Evolutionary conservation across 2,888 invertebrate species (phyloP).

Genomic region (Mythimna pallens): DNA sequence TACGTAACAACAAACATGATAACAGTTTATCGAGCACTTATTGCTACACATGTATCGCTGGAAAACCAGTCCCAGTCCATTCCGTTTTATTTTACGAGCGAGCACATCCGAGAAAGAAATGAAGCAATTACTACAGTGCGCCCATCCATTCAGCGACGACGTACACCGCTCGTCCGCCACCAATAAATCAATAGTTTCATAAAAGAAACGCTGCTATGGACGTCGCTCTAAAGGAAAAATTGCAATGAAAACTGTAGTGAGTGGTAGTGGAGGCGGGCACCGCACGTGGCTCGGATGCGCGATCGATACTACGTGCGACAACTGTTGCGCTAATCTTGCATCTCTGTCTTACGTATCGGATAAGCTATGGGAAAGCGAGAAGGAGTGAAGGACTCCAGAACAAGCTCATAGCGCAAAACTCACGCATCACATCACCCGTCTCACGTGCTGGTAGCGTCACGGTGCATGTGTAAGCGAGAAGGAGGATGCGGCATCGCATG

Average conservation of each 20-base stretch:
- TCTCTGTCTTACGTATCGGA: slow-evolving; percentile 68
- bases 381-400: slow-evolving; percentile 77
- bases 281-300: slow-evolving; percentile 81
- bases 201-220: slow-evolving; percentile 64
- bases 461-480: slow-evolving; percentile 68
- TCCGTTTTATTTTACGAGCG: slow-evolving; percentile 75
- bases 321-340: slow-evolving; percentile 84
- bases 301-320: slow-evolving; percentile 88
- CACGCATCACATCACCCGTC: slow-evolving; percentile 80
- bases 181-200: slow-evolving; percentile 33
- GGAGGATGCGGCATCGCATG: slow-evolving; percentile 87
- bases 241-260: slow-evolving; percentile 66
- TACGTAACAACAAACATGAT: slow-evolving; percentile 23
- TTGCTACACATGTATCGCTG: slow-evolving; percentile 39
- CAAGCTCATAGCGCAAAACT: slow-evolving; percentile 85
- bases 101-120: slow-evolving; percentile 74
- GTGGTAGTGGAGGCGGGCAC: slow-evolving; percentile 71
- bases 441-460: slow-evolving; percentile 59
- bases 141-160: slow-evolving; percentile 35
- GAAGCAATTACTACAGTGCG: slow-evolving; percentile 76
- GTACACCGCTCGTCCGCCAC: slow-evolving; percentile 59
- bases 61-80: slow-evolving; percentile 62
- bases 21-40: slow-evolving; percentile 36
- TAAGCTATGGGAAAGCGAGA: slow-evolving; percentile 65
- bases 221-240: slow-evolving; percentile 55